phyloP scores from a whole-genome alignment of 2,797 vertebrate species.

The Bryconaethiops microstoma region DNA sequence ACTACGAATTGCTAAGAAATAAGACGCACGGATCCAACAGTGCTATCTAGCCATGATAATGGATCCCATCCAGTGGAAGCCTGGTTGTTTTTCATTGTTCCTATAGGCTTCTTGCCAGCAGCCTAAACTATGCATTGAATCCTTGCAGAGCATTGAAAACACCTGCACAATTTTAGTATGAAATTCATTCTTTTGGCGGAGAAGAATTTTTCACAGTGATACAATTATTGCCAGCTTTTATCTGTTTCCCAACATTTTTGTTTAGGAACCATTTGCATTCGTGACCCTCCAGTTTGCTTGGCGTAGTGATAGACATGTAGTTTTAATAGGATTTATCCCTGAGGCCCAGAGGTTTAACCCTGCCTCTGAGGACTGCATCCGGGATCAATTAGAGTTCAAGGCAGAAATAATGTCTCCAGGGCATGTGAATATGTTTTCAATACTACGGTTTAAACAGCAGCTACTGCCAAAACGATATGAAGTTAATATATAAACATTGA shows the following conservation, averaged over 20 bases:
- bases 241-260: constrained; percentile 14
- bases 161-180: constrained; percentile 4
- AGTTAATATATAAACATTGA: constrained; percentile 24
- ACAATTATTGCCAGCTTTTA: constrained; percentile 19
- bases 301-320: constrained; percentile 43
- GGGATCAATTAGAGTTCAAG: constrained; percentile 52
- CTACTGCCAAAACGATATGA: constrained; percentile 23
- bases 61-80: neutral
- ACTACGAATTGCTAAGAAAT: constrained; percentile 1
- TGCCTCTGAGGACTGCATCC: constrained; percentile 40
- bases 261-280: constrained; percentile 2
- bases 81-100: neutral
- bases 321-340: constrained; percentile 52
- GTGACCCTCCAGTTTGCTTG: neutral
- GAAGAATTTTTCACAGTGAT: neutral
- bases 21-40: neutral
- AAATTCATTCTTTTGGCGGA: neutral
- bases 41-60: constrained; percentile 16
- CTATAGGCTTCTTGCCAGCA: constrained; percentile 13
- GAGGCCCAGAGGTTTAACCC: constrained; percentile 46
- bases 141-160: neutral
- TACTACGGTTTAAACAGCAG: constrained; percentile 23
- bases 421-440: constrained; percentile 44
- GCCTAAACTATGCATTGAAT: constrained; percentile 1
- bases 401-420: constrained; percentile 46